Evolutionary conservation across 2,113 vertebrate genomes (phyloP), one percentile per base, ranked within the genome.

Genomic region (Lycocorax pyrrhopterus): DNA sequence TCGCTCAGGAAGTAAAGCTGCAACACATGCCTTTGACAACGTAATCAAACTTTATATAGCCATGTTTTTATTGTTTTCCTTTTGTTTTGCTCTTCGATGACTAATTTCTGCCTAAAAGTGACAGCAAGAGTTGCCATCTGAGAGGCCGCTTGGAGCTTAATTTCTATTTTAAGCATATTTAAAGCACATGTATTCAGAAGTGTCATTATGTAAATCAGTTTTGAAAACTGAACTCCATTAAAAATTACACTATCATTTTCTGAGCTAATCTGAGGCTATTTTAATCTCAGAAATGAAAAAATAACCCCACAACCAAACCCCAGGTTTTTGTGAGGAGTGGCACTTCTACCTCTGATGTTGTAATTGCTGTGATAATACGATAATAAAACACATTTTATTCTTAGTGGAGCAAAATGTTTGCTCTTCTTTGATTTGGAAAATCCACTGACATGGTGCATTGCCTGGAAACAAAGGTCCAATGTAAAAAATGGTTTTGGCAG

Each of bases 141-240:
- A 96, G 90, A 49, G 90, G 90, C 86, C 17, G 47, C 80, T 91
- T 49, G 63, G 84, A 95, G 68, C 55, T 86, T 94, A 60, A 89
- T 84, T 95, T 95, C 76, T 97, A 78, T 77, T 96, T 94, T 90
- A 90, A 91, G 85, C 53, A 7, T 92, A 91, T 95, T 96, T 89
- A 90, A 96, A 94, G 78, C 84, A 86, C 39, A 87, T 78, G 37
- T 84, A 66, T 87, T 92, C 83, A 79, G 69, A 94, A 87, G 62
- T 94, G 46, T 94, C 83, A 88, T 94, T 96, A 85, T 95, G 84
- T 92, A 96, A 97, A 94, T 93, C 63, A 71, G 55, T 59, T 90
- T 66, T 86, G 85, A 95, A 96, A 95, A 94, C 73, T 49, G 87
- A 93, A 68, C 76, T 43, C 83, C 35, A 59, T 85, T 95, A 97